Evolutionary conservation across 2,888 invertebrate species (phyloP).

Genomic region (Tricholauxania praeusta): DNA sequence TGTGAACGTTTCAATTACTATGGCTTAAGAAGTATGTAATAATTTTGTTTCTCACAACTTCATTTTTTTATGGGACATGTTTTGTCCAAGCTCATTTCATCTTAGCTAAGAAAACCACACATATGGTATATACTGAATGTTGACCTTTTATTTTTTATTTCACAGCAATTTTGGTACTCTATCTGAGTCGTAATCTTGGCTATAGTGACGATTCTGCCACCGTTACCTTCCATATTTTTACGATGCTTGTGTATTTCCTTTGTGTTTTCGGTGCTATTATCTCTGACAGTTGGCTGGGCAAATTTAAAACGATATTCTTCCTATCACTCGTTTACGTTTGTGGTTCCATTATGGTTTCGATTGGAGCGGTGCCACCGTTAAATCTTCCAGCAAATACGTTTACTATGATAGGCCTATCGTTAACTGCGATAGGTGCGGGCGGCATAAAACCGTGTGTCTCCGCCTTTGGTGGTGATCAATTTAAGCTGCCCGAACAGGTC

Average conservation of each 20-base stretch:
- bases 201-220: slow-evolving; percentile 77
- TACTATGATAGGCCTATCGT: slow-evolving; percentile 75
- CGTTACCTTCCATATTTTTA: slow-evolving; percentile 80
- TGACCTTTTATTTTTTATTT: not conserved
- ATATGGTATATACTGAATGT: not conserved
- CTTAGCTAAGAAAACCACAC: not conserved
- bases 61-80: too few relatives aligned
- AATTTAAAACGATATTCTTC: slow-evolving; percentile 81
- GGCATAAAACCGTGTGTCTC: slow-evolving; percentile 88
- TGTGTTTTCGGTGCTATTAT: slow-evolving; percentile 83
- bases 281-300: slow-evolving; percentile 84
- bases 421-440: slow-evolving; percentile 82
- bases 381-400: slow-evolving; percentile 69
- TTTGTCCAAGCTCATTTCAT: not conserved
- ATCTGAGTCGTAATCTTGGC: slow-evolving; percentile 75
- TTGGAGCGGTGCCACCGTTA: slow-evolving; percentile 72
- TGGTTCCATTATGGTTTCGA: slow-evolving; percentile 77
- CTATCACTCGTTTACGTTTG: slow-evolving; percentile 79
- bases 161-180: slow-evolving; percentile 81
- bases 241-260: slow-evolving; percentile 80
- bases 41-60: not conserved
- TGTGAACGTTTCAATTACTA: slow-evolving; percentile 96
- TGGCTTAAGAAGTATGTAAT: slow-evolving; percentile 88
- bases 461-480: slow-evolving; percentile 87
- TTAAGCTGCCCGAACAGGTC: slow-evolving; percentile 74